phyloP scores from a whole-genome alignment of 2,113 vertebrate genomes.

The Halichoerus grypus region DNA sequence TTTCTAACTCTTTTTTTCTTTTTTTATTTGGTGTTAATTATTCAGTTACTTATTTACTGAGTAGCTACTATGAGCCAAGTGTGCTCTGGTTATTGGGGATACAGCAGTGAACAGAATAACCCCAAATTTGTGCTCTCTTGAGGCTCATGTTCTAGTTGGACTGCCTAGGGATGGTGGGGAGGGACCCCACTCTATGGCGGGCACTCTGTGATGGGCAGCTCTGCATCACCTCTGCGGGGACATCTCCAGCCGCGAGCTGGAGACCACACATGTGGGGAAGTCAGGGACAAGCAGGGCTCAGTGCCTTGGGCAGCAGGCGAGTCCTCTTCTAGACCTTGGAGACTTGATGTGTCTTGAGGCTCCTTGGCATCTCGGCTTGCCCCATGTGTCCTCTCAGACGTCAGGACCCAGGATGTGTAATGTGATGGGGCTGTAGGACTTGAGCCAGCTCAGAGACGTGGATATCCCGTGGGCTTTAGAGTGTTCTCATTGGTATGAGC shows the following conservation, averaged over 20 bases:
- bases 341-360: background rate
- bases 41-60: background rate
- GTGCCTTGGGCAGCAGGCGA: background rate
- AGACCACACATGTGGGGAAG: background rate
- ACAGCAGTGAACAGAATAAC: background rate
- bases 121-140: background rate
- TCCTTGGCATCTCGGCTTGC: background rate
- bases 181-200: background rate
- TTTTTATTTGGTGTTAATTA: background rate
- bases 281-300: background rate
- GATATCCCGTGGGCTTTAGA: background rate
- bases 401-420: background rate
- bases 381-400: background rate
- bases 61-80: background rate
- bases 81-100: background rate
- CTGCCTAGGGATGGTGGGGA: background rate
- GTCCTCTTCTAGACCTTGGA: background rate
- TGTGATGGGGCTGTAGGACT: fast-evolving
- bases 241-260: background rate
- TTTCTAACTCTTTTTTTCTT: background rate
- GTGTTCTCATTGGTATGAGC: background rate
- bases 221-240: background rate
- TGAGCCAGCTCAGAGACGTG: background rate
- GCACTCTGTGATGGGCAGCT: background rate
- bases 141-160: background rate